Evolutionary conservation across 2,888 invertebrate species (phyloP), one percentile per base, ranked within the genome.

Genomic region (Siphlonurus alternatus): DNA sequence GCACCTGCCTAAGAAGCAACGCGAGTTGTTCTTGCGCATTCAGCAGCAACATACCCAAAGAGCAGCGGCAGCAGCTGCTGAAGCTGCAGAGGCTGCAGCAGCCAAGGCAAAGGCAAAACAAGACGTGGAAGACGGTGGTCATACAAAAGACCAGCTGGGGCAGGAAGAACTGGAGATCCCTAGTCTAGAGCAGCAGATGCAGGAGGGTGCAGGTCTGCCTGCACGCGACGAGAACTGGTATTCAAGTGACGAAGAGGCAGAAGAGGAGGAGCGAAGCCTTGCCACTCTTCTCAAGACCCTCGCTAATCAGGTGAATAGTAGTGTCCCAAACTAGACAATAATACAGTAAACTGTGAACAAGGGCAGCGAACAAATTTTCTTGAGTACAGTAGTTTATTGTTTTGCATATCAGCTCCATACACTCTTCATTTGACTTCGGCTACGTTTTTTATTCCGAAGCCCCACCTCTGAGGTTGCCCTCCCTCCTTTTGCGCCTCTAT

Each of bases 191-290:
- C n/a, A n/a, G n/a, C n/a, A n/a, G n/a, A n/a, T n/a, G n/a, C n/a
- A 38, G 15, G 38, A 38, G 7, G 38, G 15, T 15, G 5, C 15
- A 10, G 15, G 38, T 38, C 38, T 38, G 5, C 38, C 38, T 10
- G 71, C 71, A 63, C 71, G 73, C 64, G 74, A 75, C 59, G 77
- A 77, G 65, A 84, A 86, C 74, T 89, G 89, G 86, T 90, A 89
- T 72, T 89, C 89, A 1, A 89, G 88, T 72, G 89, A 89, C 69
- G 88, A 87, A 69, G 86, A 85, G 70, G 88, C 86, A 66, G 80
- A 79, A 63, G 65, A 65, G 66, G 23, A 66, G 67, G 59, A 65
- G 66, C 65, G 67, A 19, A 66, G 65, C 63, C 66, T 67, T 65
- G 67, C 68, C 62, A 66, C 67, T 65, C 68, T 68, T 20, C 66